phyloP scores from a whole-genome alignment of 2,797 vertebrate species.

The Myotis myotis region DNA sequence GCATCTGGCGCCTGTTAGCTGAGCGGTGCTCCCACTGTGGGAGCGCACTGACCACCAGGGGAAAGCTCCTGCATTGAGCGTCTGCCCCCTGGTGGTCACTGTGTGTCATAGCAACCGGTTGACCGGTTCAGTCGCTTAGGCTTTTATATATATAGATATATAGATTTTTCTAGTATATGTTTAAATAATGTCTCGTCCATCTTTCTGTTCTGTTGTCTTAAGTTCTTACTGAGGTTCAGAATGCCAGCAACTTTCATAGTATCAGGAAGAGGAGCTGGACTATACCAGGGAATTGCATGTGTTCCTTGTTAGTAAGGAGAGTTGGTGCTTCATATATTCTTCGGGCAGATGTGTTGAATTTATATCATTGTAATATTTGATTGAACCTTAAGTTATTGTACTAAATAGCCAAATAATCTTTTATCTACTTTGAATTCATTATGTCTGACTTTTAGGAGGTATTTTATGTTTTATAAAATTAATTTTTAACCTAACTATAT shows the following conservation, averaged over 20 bases:
- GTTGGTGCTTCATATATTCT: not conserved
- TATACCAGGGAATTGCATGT: not conserved
- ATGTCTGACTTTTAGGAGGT: not conserved
- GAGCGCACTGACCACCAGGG: no score
- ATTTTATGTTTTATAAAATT: conserved; percentile 17
- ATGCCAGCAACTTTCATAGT: not conserved
- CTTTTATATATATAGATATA: no score
- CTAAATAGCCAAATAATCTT: conserved; percentile 12
- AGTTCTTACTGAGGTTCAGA: conserved; percentile 9
- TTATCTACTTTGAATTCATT: conserved; percentile 43
- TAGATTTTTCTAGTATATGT: not conserved
- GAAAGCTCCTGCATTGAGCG: no score
- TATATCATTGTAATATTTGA: conserved; percentile 7
- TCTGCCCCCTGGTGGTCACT: no score
- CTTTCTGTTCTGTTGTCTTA: not conserved
- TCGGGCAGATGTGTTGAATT: not conserved
- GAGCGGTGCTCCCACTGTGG: no score
- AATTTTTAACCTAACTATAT: conserved; percentile 32
- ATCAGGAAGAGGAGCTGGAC: not conserved
- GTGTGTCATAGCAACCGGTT: no score
- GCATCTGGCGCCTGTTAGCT: no score
- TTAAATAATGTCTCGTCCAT: not conserved
- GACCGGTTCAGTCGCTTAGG: no score
- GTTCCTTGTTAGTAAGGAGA: not conserved
- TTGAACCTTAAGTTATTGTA: not conserved